Conservation (phyloP, 2,113 vertebrate genomes). For the Pseudopodoces humilis region DNA sequence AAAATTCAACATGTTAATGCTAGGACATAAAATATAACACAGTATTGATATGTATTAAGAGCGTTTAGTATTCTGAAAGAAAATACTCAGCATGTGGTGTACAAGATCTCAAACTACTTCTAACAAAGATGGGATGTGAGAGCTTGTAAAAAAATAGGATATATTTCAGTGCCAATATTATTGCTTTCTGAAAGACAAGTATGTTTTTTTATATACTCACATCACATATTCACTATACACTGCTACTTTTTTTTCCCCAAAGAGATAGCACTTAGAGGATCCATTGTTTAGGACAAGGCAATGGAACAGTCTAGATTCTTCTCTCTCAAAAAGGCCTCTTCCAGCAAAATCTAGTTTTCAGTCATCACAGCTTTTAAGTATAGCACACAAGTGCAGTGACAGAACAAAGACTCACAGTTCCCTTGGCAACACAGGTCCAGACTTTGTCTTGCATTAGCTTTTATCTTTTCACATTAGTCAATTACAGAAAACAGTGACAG, state of each 20-base stretch:
- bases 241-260: background rate
- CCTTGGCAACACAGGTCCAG: background rate
- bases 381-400: background rate
- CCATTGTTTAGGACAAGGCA: background rate
- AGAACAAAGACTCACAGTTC: background rate
- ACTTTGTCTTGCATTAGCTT: background rate
- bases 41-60: background rate
- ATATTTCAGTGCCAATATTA: background rate
- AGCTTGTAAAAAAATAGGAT: background rate
- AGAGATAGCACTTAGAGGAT: background rate
- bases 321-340: background rate
- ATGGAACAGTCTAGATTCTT: background rate
- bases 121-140: background rate
- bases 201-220: background rate
- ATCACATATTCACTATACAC: background rate
- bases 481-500: background rate
- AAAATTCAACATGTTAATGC: background rate
- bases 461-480: background rate
- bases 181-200: background rate
- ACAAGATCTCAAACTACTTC: background rate
- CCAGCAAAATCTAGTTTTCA: background rate
- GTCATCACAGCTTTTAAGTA: background rate
- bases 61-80: background rate
- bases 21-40: background rate
- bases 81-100: background rate